These are phyloP conservation scores for Smutsia gigantea DNA, from an alignment of 2,797 vertebrate species.

Conservation along the genomic window DNA sequence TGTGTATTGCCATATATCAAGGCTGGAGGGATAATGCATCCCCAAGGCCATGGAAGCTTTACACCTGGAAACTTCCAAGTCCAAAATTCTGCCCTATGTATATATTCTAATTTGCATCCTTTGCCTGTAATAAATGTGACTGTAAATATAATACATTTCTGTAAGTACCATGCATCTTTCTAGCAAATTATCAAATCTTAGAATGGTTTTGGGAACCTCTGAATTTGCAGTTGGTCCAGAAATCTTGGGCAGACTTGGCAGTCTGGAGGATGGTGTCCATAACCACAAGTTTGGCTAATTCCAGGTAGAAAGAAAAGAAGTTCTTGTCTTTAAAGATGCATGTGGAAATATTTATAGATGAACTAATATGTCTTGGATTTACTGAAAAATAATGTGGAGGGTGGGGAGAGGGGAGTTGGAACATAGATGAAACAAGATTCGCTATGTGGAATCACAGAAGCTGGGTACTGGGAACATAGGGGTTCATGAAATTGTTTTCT, in stretches of 20 bases:
- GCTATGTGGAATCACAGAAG: background rate
- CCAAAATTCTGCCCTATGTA: background rate
- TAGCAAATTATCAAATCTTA: background rate
- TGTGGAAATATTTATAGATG: background rate
- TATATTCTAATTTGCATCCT: background rate
- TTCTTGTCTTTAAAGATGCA: slow-evolving; percentile 17
- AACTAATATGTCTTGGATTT: background rate
- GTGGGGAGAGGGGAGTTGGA: background rate
- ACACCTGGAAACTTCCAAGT: background rate
- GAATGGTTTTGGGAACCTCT: background rate
- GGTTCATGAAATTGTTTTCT: background rate
- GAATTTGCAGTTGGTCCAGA: background rate
- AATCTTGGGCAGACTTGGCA: background rate
- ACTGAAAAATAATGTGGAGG: background rate
- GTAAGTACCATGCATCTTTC: background rate
- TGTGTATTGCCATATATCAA: background rate
- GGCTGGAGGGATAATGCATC: background rate
- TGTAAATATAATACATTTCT: background rate
- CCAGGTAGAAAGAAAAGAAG: background rate
- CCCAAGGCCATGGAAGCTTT: background rate
- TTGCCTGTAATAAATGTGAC: background rate
- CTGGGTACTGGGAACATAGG: background rate
- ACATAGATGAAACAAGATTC: background rate
- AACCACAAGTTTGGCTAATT: background rate
- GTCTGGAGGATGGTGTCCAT: background rate